A percentile compares a stretch with the other conserved stretches of the same genome.
phyloP scores from a whole-genome alignment of 2,797 vertebrate genomes.

The Poeciliopsis presidionis region DNA sequence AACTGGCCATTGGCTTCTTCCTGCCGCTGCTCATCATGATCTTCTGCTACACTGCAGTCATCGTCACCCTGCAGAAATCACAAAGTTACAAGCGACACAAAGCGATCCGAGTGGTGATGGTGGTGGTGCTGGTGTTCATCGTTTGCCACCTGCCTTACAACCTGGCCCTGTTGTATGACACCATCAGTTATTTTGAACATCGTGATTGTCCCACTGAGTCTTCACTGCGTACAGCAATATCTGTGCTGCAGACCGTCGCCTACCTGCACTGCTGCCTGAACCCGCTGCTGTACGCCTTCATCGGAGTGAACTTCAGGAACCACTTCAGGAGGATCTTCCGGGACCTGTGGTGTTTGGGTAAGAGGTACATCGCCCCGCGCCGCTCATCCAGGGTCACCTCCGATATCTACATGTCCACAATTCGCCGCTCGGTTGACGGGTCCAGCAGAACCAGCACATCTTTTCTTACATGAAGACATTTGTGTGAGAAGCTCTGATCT shows the following conservation, averaged over 20 bases:
- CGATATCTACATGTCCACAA: conserved; percentile 76
- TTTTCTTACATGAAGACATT: conserved; percentile 83
- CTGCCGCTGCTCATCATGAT: conserved; percentile 87
- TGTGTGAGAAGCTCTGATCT: neutral
- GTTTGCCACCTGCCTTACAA: conserved; percentile 90
- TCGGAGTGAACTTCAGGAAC: conserved; percentile 90
- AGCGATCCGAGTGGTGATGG: conserved; percentile 87
- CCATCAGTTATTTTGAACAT: conserved; percentile 50
- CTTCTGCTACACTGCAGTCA: conserved; percentile 85
- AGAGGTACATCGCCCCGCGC: conserved; percentile 72
- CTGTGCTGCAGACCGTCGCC: conserved; percentile 81
- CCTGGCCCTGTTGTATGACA: conserved; percentile 75
- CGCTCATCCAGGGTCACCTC: conserved; percentile 78
- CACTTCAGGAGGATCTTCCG: conserved; percentile 81
- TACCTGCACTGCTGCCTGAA: conserved; percentile 95
- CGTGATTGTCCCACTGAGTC: conserved; percentile 47
- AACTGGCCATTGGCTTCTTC: conserved; percentile 87
- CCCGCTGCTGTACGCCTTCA: conserved; percentile 91
- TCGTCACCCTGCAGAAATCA: conserved; percentile 82
- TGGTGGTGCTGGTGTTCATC: conserved; percentile 87
- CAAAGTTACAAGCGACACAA: conserved; percentile 88
- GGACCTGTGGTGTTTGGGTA: conserved; percentile 83
- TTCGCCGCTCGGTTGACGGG: conserved; percentile 80
- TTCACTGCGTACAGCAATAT: conserved; percentile 34
- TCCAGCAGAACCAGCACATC: conserved; percentile 82